Evolutionary conservation across 1,140 invertebrate genomes (phyloP).

Genomic region (Lineus longissimus): DNA sequence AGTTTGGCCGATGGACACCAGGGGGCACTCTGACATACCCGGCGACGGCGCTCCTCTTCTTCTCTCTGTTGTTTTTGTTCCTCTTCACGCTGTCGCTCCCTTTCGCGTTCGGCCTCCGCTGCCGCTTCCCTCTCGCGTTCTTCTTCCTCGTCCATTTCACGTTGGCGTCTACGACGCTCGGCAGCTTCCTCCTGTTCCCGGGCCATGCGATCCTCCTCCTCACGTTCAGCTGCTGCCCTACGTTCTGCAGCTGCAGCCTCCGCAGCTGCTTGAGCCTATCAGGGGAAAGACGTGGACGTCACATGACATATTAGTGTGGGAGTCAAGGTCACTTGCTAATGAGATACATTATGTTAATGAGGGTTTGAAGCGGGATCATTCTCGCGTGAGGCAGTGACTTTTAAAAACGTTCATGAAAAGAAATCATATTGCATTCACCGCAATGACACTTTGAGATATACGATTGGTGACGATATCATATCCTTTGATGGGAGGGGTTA

Average conservation of each 20-base stretch:
- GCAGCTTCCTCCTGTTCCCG: neutral
- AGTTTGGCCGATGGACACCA: neutral
- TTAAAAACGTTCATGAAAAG: too few species aligned
- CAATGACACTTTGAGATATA: too few species aligned
- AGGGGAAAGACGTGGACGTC: too few species aligned
- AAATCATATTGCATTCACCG: too few species aligned
- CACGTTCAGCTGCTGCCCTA: neutral
- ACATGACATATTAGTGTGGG: too few species aligned
- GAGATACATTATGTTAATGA: too few species aligned
- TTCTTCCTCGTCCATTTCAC: neutral
- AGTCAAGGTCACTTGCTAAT: too few species aligned
- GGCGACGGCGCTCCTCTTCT: neutral
- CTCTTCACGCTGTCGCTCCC: neutral
- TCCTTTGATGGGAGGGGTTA: too few species aligned
- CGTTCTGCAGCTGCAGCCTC: neutral
- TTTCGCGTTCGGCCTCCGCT: constrained; percentile 5
- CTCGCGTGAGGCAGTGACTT: too few species aligned
- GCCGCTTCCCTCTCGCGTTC: neutral
- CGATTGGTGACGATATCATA: too few species aligned
- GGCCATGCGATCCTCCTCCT: neutral
- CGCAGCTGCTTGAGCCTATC: constrained; percentile 4
- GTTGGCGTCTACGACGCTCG: neutral
- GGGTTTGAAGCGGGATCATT: too few species aligned
- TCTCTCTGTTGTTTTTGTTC: neutral
- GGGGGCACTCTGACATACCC: neutral